These are phyloP conservation scores for Chelonus formosanus DNA, from an alignment of 2,888 invertebrate species.

Conservation along the genomic window DNA sequence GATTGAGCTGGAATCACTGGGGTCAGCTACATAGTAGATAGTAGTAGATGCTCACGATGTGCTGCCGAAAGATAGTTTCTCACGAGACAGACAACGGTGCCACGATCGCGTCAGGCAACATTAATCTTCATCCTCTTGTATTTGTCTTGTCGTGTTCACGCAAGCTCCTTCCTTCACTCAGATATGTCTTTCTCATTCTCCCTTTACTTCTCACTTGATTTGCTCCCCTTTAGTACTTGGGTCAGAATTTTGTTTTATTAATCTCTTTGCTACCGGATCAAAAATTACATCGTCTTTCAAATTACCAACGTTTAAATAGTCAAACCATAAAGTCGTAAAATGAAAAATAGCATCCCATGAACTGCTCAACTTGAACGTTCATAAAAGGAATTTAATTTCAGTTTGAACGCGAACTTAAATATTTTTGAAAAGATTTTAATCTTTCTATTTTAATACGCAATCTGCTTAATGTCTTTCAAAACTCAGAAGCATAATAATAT, in stretches of 20 bases:
- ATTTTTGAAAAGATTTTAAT: too few species aligned
- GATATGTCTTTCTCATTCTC: slow-evolving; percentile 14
- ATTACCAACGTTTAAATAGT: too few species aligned
- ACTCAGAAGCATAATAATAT: too few species aligned
- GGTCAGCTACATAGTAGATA: background rate
- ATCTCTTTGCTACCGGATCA: slow-evolving; percentile 39
- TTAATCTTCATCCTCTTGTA: slow-evolving; percentile 60
- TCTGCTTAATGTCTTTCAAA: too few species aligned
- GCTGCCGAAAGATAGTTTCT: slow-evolving; percentile 41
- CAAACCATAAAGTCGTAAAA: too few species aligned
- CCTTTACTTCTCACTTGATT: slow-evolving; percentile 16
- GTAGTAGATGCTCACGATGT: slow-evolving; percentile 9
- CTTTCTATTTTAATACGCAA: too few species aligned
- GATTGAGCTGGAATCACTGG: slow-evolving; percentile 14
- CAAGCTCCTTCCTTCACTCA: slow-evolving; percentile 33
- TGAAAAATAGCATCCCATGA: too few species aligned
- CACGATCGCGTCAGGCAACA: slow-evolving; percentile 41
- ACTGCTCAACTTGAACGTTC: too few species aligned
- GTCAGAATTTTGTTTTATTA: slow-evolving; percentile 39
- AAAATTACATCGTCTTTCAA: slow-evolving; percentile 35
- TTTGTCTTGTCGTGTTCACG: slow-evolving; percentile 51
- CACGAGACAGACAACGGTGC: slow-evolving; percentile 39
- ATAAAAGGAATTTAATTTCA: too few species aligned
- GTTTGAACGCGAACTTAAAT: too few species aligned
- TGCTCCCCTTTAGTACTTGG: slow-evolving; percentile 23